A percentile compares a stretch with the other conserved stretches of the same genome.
Conservation (phyloP, 2,113 vertebrate species). For the Camelus bactrianus region DNA sequence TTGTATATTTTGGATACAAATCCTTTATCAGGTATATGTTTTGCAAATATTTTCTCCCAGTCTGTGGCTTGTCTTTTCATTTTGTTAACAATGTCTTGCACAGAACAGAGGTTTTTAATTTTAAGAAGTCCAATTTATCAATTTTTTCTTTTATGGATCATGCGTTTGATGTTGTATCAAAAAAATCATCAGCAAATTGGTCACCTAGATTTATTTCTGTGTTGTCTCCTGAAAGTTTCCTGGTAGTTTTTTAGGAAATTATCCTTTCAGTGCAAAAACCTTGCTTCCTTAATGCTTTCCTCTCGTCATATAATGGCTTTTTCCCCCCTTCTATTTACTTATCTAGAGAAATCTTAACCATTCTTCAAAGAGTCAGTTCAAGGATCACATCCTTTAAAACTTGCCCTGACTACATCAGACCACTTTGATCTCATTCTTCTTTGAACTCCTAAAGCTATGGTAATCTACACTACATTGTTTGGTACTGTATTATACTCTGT, state of each 20-base stretch:
- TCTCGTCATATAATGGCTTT: not conserved
- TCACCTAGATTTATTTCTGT: not conserved
- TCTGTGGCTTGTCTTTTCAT: not conserved
- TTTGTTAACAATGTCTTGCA: not conserved
- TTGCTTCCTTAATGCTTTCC: constrained; percentile 3
- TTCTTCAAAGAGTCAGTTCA: constrained; percentile 48
- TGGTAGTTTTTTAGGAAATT: not conserved
- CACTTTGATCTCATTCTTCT: constrained; percentile 40
- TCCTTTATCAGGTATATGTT: not conserved
- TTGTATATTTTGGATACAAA: no score
- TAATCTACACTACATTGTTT: not conserved
- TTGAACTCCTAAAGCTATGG: not conserved
- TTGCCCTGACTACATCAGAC: not conserved
- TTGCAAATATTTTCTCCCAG: not conserved
- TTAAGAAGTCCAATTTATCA: not conserved
- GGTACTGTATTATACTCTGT: constrained; percentile 1
- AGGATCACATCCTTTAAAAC: not conserved
- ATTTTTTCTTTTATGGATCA: not conserved
- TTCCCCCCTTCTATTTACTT: not conserved
- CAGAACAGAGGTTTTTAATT: not conserved
- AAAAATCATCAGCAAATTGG: not conserved
- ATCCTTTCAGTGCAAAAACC: not conserved
- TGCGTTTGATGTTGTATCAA: constrained; percentile 23
- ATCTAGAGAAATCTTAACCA: constrained; percentile 23
- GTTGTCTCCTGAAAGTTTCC: not conserved